Conservation (phyloP, 2,113 vertebrate species). For the Bostrychus sinensis region DNA sequence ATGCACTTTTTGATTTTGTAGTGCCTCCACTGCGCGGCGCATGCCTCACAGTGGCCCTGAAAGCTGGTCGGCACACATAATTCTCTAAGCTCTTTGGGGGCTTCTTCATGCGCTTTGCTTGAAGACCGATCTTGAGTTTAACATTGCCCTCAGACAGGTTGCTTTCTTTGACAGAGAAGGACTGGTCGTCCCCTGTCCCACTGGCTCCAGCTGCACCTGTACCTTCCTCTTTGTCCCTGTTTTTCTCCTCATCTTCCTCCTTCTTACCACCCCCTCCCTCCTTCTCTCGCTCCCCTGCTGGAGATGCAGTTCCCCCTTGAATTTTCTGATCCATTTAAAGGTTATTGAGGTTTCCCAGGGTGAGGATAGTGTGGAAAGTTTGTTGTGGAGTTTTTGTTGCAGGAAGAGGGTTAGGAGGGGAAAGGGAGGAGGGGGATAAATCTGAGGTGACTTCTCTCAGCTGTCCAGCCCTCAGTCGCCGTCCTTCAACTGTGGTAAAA, state of each 20-base stretch:
- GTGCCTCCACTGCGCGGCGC: conserved; percentile 67
- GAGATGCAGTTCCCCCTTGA: conserved; percentile 75
- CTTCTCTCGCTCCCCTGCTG: conserved; percentile 76
- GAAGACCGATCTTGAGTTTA: conserved; percentile 96
- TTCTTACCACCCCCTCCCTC: conserved; percentile 79
- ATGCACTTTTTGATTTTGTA: conserved; percentile 66
- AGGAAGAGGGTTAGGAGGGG: conserved; percentile 45
- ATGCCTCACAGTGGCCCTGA: conserved; percentile 89
- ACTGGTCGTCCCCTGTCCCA: conserved; percentile 66
- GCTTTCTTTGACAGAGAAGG: conserved; percentile 95
- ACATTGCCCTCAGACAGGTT: conserved; percentile 94
- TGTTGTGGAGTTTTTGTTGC: conserved; percentile 57
- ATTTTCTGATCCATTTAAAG: conserved; percentile 80
- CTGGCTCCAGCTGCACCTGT: conserved; percentile 48
- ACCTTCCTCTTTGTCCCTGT: conserved; percentile 72
- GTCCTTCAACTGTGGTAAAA: conserved; percentile 71
- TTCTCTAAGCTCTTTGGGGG: conserved; percentile 98
- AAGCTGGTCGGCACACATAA: conserved; percentile 95
- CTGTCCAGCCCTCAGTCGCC: conserved; percentile 73
- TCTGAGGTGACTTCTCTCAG: conserved; percentile 51
- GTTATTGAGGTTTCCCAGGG: conserved; percentile 31
- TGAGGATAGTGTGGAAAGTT: conserved; percentile 43
- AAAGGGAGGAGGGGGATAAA: conserved; percentile 57
- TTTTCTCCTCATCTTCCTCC: conserved; percentile 81
- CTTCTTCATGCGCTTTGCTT: conserved; percentile 96